Evolutionary conservation across 2,888 invertebrate species (phyloP).

Genomic region (Bimastos eiseni): DNA sequence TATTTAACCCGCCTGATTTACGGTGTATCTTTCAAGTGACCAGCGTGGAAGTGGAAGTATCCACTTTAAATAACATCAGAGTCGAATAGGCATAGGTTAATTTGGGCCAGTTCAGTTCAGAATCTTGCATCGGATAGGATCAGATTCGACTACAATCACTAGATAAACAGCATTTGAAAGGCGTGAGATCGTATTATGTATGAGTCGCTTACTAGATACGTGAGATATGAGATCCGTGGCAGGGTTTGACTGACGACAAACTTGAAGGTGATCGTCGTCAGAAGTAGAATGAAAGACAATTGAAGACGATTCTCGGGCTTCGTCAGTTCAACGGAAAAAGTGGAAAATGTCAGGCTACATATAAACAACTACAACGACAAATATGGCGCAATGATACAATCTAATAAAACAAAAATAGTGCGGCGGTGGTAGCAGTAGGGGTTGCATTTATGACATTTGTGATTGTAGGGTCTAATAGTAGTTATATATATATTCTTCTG

Average conservation of each 20-base stretch:
- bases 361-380: slow-evolving; percentile 46
- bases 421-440: neutral
- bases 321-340: slow-evolving; percentile 47
- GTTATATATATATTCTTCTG: neutral
- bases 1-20: too few species aligned
- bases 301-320: slow-evolving; percentile 49
- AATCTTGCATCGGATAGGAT: too few species aligned
- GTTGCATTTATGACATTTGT: neutral
- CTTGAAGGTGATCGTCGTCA: slow-evolving; percentile 50
- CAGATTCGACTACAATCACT: too few species aligned
- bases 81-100: too few species aligned
- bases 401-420: neutral
- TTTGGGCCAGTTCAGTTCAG: too few species aligned
- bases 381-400: neutral
- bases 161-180: too few species aligned
- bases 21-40: too few species aligned
- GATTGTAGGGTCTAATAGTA: neutral
- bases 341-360: slow-evolving; percentile 48
- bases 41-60: too few species aligned
- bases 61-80: too few species aligned
- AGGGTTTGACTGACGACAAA: slow-evolving; percentile 50
- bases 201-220: slow-evolving; percentile 45
- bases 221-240: slow-evolving; percentile 49
- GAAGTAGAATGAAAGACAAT: slow-evolving; percentile 49
- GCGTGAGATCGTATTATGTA: too few species aligned